Evolutionary conservation across 2,888 invertebrate genomes (phyloP).

Genomic region (Poecilus cupreus): DNA sequence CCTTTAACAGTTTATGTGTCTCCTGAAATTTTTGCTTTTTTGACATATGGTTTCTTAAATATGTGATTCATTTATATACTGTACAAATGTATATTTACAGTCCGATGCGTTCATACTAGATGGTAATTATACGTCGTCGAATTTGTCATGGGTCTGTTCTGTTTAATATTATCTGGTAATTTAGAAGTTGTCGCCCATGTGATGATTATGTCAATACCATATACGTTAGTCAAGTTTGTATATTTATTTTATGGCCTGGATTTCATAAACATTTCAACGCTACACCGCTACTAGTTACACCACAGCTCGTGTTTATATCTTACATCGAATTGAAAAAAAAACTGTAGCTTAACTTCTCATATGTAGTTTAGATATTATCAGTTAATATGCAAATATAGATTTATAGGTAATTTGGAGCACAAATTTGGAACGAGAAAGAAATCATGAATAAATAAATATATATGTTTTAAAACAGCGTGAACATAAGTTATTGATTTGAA

Average conservation of each 20-base stretch:
- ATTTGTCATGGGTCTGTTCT: background rate
- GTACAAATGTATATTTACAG: too few relatives aligned
- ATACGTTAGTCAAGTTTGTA: conserved; percentile 15
- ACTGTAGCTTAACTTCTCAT: background rate
- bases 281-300: background rate
- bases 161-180: background rate
- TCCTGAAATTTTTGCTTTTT: too few relatives aligned
- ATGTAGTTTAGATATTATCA: background rate
- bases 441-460: background rate
- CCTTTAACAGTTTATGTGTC: too few relatives aligned
- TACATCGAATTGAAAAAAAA: background rate
- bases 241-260: conserved; percentile 5
- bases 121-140: too few relatives aligned
- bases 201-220: conserved; percentile 35
- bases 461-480: background rate
- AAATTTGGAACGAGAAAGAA: too few relatives aligned
- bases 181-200: background rate
- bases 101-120: too few relatives aligned
- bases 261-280: conserved; percentile 24
- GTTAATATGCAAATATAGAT: too few relatives aligned
- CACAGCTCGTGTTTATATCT: background rate
- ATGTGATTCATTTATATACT: too few relatives aligned
- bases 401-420: too few relatives aligned
- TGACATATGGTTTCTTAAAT: too few relatives aligned
- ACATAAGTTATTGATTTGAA: background rate